Conservation (phyloP, 2,113 vertebrate genomes). For the Romanogobio albipinnatus region DNA sequence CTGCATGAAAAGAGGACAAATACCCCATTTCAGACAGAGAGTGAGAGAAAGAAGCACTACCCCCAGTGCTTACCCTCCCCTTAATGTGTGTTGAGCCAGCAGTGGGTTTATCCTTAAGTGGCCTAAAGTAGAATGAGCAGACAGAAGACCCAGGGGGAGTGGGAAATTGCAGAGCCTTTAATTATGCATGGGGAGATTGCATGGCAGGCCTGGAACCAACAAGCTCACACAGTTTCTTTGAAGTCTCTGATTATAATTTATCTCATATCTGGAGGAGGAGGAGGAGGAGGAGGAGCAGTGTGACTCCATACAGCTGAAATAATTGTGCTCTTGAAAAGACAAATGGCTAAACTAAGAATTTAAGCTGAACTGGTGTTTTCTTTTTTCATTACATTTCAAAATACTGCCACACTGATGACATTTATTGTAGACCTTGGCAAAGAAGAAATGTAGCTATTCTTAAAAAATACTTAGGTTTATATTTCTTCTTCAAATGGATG, state of each 20-base stretch:
- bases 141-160: constrained; percentile 54
- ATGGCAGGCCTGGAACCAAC: constrained; percentile 60
- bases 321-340: constrained; percentile 50
- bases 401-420: neutral
- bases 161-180: constrained; percentile 59
- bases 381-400: constrained; percentile 29
- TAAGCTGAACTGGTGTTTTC: constrained; percentile 29
- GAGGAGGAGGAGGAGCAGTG: constrained; percentile 24
- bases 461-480: neutral
- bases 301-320: constrained; percentile 48
- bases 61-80: constrained; percentile 30
- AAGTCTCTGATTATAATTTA: constrained; percentile 64
- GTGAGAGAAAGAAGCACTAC: constrained; percentile 34
- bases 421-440: constrained; percentile 8
- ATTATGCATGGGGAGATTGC: constrained; percentile 65
- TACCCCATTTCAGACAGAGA: neutral
- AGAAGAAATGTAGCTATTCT: constrained; percentile 15
- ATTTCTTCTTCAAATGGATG: neutral
- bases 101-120: constrained; percentile 63
- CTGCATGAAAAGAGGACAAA: constrained; percentile 24
- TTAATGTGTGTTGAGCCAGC: constrained; percentile 55
- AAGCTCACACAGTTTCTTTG: constrained; percentile 62
- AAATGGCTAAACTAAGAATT: constrained; percentile 52
- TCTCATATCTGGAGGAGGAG: constrained; percentile 50
- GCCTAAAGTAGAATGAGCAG: constrained; percentile 56